A percentile compares a stretch with the other conserved stretches of the same genome.
phyloP scores from a whole-genome alignment of 2,113 vertebrate species.

The Melanerpes aurifrons region DNA sequence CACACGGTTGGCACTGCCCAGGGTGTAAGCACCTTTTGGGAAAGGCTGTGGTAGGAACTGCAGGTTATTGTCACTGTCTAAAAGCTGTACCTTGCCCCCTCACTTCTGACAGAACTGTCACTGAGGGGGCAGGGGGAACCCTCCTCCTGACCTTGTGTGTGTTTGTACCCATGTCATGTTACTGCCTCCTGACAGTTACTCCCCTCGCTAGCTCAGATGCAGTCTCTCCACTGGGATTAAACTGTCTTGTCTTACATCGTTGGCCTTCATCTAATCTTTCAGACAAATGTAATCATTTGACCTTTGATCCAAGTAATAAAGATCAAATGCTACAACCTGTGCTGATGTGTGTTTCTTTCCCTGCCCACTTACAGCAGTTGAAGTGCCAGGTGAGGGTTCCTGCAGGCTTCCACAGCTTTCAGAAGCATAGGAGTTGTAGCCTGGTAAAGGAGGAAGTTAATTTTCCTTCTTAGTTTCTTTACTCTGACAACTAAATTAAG shows the following conservation, averaged over 20 bases:
- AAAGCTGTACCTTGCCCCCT: neutral
- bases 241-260: neutral
- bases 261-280: neutral
- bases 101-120: neutral
- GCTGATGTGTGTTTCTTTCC: neutral
- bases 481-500: neutral
- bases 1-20: rapidly evolving
- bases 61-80: neutral
- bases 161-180: neutral
- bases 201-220: conserved; percentile 11
- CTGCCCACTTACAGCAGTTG: neutral
- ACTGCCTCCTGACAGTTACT: neutral
- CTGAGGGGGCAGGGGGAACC: neutral
- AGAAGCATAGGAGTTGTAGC: rapidly evolving
- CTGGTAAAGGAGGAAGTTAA: neutral
- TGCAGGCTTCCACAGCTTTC: neutral
- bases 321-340: neutral
- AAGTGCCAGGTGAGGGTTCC: neutral
- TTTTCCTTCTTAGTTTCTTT: neutral
- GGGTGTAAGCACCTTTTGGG: neutral
- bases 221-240: neutral
- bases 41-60: neutral
- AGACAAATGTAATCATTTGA: conserved; percentile 23
- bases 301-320: conserved; percentile 60
- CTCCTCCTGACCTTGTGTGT: neutral